Conservation (phyloP, 2,797 vertebrate genomes). For the Coilia nasus region DNA sequence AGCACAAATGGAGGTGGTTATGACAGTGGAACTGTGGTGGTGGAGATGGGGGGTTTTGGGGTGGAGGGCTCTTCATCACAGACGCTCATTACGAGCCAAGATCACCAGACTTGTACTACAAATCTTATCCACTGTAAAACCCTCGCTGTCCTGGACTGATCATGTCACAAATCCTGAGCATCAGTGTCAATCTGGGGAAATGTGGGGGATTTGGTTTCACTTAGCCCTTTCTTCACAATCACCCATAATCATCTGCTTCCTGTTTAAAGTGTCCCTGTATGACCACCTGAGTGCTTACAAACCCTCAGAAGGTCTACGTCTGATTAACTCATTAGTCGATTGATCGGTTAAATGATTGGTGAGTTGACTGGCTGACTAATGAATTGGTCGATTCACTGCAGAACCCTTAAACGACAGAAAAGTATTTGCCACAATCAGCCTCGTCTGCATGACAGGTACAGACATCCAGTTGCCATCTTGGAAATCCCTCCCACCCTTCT, state of each 20-base stretch:
- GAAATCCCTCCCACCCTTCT: not conserved
- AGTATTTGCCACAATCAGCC: too few relatives aligned
- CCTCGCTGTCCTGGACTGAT: not conserved
- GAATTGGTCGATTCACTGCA: not conserved
- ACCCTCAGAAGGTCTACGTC: not conserved
- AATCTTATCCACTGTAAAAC: not conserved
- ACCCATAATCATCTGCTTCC: not conserved
- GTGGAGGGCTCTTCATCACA: not conserved
- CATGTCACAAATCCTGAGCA: not conserved
- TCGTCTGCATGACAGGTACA: too few relatives aligned
- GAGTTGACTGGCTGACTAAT: too few relatives aligned
- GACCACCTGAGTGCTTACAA: not conserved
- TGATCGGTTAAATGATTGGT: too few relatives aligned
- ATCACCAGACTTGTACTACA: conserved; percentile 2
- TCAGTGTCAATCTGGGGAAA: not conserved
- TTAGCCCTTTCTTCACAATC: not conserved
- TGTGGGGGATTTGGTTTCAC: not conserved
- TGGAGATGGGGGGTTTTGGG: not conserved
- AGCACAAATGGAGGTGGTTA: not conserved
- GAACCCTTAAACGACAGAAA: not conserved
- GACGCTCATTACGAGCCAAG: not conserved
- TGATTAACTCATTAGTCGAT: not conserved
- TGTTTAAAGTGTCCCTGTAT: not conserved
- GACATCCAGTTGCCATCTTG: too few relatives aligned
- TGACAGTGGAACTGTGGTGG: not conserved